phyloP scores from a whole-genome alignment of 2,797 vertebrate species.

The Neopelma chrysocephalum region DNA sequence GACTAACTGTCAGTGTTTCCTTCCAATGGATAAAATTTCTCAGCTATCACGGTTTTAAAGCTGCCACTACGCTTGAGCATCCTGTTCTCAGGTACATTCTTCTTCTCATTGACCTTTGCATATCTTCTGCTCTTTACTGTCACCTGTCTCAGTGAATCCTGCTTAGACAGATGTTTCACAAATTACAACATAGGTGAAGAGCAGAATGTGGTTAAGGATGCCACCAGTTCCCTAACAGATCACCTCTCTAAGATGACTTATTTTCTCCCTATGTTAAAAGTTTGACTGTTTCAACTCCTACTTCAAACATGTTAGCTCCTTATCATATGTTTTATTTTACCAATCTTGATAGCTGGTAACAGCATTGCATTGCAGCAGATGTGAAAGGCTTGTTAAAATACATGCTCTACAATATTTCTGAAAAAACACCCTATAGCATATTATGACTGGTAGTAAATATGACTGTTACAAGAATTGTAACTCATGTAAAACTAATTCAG shows the following conservation, averaged over 20 bases:
- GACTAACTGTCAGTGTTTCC: neutral
- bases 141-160: neutral
- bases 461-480: slow-evolving; percentile 1
- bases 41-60: neutral
- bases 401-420: slow-evolving; percentile 1
- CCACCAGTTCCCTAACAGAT: neutral
- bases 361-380: slow-evolving; percentile 9
- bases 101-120: neutral
- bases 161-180: neutral
- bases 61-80: neutral
- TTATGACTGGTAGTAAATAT: neutral
- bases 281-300: neutral
- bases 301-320: neutral
- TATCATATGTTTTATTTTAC: slow-evolving; percentile 41
- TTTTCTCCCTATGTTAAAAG: neutral
- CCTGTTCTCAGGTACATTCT: neutral
- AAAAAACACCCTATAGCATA: neutral
- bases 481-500: neutral
- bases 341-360: neutral
- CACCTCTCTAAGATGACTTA: neutral
- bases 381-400: slow-evolving; percentile 20
- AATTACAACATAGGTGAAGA: neutral
- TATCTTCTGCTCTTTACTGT: neutral
- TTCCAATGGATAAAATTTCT: neutral
- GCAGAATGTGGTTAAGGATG: neutral